These are phyloP conservation scores for Symphodus melops DNA, from an alignment of 2,113 vertebrate genomes.

Conservation along the genomic window DNA sequence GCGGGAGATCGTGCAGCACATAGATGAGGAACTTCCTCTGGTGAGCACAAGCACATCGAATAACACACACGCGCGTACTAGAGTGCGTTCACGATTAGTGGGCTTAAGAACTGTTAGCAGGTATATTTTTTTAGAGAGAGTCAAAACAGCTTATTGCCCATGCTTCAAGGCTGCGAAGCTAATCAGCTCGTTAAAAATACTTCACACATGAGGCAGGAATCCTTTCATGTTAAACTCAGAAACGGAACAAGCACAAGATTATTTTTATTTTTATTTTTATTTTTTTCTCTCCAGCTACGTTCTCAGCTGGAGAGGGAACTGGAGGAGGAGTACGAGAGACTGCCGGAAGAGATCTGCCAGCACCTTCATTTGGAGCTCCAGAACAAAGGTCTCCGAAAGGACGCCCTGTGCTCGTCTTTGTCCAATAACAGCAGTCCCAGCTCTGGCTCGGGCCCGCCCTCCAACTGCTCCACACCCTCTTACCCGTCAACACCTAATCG, in stretches of 20 bases:
- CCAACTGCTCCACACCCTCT: conserved; percentile 83
- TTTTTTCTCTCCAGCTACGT: conserved; percentile 70
- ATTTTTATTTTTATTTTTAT: too few relatives aligned
- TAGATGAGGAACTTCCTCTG: conserved; percentile 84
- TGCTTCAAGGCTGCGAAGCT: too few relatives aligned
- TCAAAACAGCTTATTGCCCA: too few relatives aligned
- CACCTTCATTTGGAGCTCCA: conserved; percentile 83
- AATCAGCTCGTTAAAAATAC: too few relatives aligned
- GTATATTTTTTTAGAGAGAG: too few relatives aligned
- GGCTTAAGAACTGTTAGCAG: too few relatives aligned
- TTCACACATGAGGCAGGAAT: too few relatives aligned
- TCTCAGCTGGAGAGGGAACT: conserved; percentile 79
- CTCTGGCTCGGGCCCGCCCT: conserved; percentile 72
- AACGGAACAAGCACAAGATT: too few relatives aligned
- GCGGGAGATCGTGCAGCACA: conserved; percentile 82
- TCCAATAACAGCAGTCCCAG: conserved; percentile 75
- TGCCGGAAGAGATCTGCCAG: conserved; percentile 84
- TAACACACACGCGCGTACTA: background rate
- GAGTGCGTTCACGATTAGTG: background rate
- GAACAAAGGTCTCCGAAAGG: conserved; percentile 73
- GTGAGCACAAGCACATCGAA: conserved; percentile 62
- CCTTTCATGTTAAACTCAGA: too few relatives aligned
- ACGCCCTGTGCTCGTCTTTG: conserved; percentile 61
- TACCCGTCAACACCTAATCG: conserved; percentile 71
- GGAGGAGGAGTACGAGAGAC: conserved; percentile 73